Base-by-base conservation (phyloP, 2,113 vertebrate species). In the Epinephelus fuscoguttatus region DNA sequence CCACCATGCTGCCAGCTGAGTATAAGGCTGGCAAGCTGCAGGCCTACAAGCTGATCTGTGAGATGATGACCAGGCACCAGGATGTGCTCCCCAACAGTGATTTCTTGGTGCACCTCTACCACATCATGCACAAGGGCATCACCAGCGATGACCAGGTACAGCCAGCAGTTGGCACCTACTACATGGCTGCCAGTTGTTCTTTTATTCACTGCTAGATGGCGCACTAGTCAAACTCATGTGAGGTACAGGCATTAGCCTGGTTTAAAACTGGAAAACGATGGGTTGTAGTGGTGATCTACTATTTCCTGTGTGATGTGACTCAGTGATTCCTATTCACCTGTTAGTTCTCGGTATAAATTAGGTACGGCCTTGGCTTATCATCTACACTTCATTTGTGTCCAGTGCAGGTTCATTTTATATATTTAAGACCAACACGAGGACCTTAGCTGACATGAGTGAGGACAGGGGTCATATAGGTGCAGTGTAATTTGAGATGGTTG, bases 51-150 rank as follows among this genome's bases (percentile, higher is more conserved):
- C 93, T 99, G 66, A 98, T 99, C 92, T 99, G 98, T 23, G 96
- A 98, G 89, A 99, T 99, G 97, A 99, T 99, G 98, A 98, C 97
- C 67, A 96, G 98, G 76, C 97, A 98, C 56, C 99, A 99, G 90
- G 99, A 99, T 61, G 95, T 99, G 49, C 95, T 98, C 78, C 98
- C 98, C 75, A 99, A 97, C 94, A 96, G 95, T 0, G 99, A 99
- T 92, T 99, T 98, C 90, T 92, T 99, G 82, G 95, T 99, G 56
- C 98, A 99, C 89, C 98, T 99, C 83, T 99, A 98, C 93, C 95
- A 97, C 18, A 95, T 98, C 80, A 97, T 99, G 96, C 98, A 96
- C 91, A 95, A 97, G 90, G 98, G 97, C 78, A 94, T 99, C 89
- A 97, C 95, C 82, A 98, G 95, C 14, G 90, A 97, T 30, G 98